A percentile compares a stretch with the other conserved stretches of the same genome.
Evolutionary conservation across 2,888 invertebrate genomes (phyloP).

Genomic region (Zonitis immaculata): DNA sequence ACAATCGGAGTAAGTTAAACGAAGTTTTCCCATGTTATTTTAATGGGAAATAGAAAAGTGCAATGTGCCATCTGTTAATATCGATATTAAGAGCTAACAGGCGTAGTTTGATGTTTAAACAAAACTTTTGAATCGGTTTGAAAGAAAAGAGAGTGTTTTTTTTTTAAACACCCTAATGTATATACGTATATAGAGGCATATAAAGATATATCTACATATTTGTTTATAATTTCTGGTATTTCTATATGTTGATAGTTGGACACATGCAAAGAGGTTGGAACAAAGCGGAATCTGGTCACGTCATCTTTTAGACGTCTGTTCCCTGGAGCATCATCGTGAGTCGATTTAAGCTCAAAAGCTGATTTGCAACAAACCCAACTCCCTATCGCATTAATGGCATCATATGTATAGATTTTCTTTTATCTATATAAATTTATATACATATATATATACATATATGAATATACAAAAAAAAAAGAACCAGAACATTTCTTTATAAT

Average conservation of each 20-base stretch:
- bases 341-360: slow-evolving; percentile 20
- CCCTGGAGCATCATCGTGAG: slow-evolving; percentile 18
- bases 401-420: slow-evolving; percentile 10
- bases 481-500: too few species aligned
- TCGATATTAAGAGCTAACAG: too few species aligned
- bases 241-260: neutral
- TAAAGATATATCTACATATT: neutral
- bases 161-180: too few species aligned
- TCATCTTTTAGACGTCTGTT: slow-evolving; percentile 20
- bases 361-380: slow-evolving; percentile 20
- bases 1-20: too few species aligned
- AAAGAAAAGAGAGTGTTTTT: too few species aligned
- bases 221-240: neutral
- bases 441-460: too few species aligned
- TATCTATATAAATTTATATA: neutral
- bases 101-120: too few species aligned
- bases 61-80: too few species aligned
- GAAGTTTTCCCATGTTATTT: too few species aligned
- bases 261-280: slow-evolving; percentile 1
- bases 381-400: slow-evolving; percentile 24
- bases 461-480: neutral
- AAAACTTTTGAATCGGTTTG: too few species aligned
- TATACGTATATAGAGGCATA: too few species aligned
- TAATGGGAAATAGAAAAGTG: too few species aligned
- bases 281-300: slow-evolving; percentile 18